Base-by-base conservation (phyloP, 2,113 vertebrate genomes). In the Hemichromis elongatus region DNA sequence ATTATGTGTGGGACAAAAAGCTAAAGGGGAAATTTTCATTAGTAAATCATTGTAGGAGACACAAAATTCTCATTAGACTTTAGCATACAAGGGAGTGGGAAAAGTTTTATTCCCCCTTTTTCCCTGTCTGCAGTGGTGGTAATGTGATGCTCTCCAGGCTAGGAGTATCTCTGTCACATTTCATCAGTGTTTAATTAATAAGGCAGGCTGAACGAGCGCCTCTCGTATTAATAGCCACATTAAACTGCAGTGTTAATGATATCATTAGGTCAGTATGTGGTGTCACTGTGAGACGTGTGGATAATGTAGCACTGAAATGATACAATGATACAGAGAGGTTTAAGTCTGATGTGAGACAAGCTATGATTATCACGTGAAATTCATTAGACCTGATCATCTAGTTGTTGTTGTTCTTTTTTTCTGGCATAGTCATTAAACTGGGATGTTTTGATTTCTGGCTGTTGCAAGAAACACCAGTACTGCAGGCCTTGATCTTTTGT, bases 171-270 rank as follows among this genome's bases (percentile, higher is more conserved):
- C 77, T 92, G 86, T 90, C 90, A 90, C 68, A 90, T 92, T 87
- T 84, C 87, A 91, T 92, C 86, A 89, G 83, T 77, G 80, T 92
- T 85, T 89, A 94, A 95, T 94, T 94, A 95, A 95, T 93, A 92
- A 92, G 90, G 88, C 79, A 53, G 77, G 56, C 86, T 81, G 84
- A 85, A 90, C 84, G 90, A 77, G 56, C 83, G 86, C 87, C 59
- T 54, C 50, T 66, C 7, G 19, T 89, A 90, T 94, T 93, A 93
- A 92, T 84, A 87, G 90, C 80, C 42, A 42, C 56, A 86, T 83
- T 91, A 90, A 91, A 87, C 82, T 52, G 84, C 83, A 79, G 63
- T 83, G 73, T 93, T 94, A 91, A 91, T 93, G 92, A 95, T 88
- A 91, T 94, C 92, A 94, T 94, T 93, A 92, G 87, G 73, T 89